Evolutionary conservation across 2,888 invertebrate species (phyloP).

Genomic region (Lapara coniferarum): DNA sequence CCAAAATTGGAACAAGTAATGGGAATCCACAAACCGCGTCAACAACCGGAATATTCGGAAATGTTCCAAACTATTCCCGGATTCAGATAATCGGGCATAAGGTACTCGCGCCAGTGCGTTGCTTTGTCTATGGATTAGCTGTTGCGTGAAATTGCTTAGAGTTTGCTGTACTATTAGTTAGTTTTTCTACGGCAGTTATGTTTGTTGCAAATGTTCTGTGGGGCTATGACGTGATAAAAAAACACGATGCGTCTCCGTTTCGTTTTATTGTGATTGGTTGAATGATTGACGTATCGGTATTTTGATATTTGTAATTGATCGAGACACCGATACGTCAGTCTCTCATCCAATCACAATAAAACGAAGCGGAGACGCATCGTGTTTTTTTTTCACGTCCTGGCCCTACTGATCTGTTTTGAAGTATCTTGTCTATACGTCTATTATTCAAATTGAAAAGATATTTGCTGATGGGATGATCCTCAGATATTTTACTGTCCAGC

Average conservation of each 20-base stretch:
- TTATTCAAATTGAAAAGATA: not conserved
- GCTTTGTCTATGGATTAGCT: constrained; percentile 1
- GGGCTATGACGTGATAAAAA: too few species aligned
- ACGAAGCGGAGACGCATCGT: too few species aligned
- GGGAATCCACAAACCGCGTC: constrained; percentile 1
- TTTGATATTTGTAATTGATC: too few species aligned
- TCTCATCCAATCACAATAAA: too few species aligned
- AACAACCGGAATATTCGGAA: not conserved
- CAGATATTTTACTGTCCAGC: too few species aligned
- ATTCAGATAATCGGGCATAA: not conserved
- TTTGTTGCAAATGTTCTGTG: not conserved
- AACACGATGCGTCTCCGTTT: too few species aligned
- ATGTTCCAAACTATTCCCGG: not conserved
- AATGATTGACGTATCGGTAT: too few species aligned
- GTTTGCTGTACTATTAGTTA: not conserved
- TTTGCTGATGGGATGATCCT: not conserved
- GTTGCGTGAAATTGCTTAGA: constrained; percentile 7
- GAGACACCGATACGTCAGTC: too few species aligned
- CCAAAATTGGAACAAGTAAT: not conserved
- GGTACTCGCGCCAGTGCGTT: not conserved
- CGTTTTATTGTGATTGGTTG: too few species aligned
- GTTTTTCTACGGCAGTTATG: not conserved
- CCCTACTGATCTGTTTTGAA: not conserved
- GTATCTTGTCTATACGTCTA: not conserved
- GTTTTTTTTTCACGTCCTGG: too few species aligned